Conservation (phyloP, 2,888 invertebrate genomes). For the Panzeria rudis region DNA sequence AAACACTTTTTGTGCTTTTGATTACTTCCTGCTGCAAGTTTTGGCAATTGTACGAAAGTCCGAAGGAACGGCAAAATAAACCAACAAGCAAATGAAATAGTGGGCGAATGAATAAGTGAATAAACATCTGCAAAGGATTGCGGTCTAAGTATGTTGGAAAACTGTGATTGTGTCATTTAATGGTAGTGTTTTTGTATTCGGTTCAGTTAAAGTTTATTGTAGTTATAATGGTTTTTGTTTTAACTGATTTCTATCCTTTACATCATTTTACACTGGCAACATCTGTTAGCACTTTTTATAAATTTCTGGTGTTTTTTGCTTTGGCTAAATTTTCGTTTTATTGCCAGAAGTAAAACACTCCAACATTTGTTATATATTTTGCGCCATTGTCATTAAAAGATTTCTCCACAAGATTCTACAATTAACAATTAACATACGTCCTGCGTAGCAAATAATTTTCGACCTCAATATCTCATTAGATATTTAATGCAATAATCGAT, state of each 20-base stretch:
- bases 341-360: constrained; percentile 45
- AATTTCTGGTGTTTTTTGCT: constrained; percentile 26
- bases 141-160: constrained; percentile 49
- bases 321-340: constrained; percentile 36
- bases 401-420: no score
- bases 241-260: constrained; percentile 22
- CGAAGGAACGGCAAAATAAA: neutral
- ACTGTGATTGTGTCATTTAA: constrained; percentile 58
- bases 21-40: constrained; percentile 55
- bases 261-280: constrained; percentile 62
- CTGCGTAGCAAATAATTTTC: no score
- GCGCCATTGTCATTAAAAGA: no score
- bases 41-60: constrained; percentile 41
- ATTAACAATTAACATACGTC: no score
- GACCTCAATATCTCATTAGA: no score
- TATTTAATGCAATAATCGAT: no score
- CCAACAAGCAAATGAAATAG: neutral
- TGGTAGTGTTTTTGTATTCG: neutral
- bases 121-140: constrained; percentile 53
- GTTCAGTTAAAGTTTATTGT: constrained; percentile 15
- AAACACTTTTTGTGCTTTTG: constrained; percentile 44
- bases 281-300: constrained; percentile 61
- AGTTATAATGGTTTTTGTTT: constrained; percentile 1
- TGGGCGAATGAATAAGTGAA: constrained; percentile 11
- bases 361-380: no score